Conservation (phyloP, 92 coral and sea anemone genomes). For the Palythoa heliodiscus region DNA sequence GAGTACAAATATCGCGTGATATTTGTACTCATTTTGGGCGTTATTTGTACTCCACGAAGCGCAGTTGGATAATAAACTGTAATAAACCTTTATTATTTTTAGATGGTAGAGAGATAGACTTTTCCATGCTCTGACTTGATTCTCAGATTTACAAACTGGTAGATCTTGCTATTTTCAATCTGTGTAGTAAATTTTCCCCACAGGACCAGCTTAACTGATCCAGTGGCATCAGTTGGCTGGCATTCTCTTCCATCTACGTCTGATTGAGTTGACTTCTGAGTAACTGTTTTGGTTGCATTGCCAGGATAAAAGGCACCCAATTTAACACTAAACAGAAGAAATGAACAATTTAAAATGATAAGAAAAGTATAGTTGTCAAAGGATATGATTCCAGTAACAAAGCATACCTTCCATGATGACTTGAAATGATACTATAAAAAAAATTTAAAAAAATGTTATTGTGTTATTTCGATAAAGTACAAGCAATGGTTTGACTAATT, state of each 20-base stretch:
- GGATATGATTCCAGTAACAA: conserved; percentile 24
- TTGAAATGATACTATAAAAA: conserved; percentile 27
- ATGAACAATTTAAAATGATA: conserved; percentile 31
- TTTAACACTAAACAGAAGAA: conserved; percentile 25
- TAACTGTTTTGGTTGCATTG: conserved; percentile 35
- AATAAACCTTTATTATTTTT: too few species aligned
- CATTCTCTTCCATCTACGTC: conserved; percentile 33
- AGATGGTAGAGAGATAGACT: conserved; percentile 36
- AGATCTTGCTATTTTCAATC: conserved; percentile 34
- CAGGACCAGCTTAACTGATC: conserved; percentile 38
- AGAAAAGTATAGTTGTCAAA: conserved; percentile 8
- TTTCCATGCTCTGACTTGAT: conserved; percentile 34
- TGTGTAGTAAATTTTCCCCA: conserved; percentile 28
- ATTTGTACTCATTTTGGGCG: too few species aligned
- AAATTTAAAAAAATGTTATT: conserved; percentile 6
- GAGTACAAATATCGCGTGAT: too few species aligned
- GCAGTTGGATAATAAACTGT: too few species aligned
- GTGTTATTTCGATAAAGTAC: conserved; percentile 30
- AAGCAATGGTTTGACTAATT: conserved; percentile 28
- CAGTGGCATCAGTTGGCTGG: conserved; percentile 35
- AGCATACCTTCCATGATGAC: conserved; percentile 40
- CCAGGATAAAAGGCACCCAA: background rate
- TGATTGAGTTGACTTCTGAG: conserved; percentile 34
- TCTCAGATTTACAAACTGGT: conserved; percentile 30
- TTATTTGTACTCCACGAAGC: too few species aligned